Conservation (phyloP, 2,797 vertebrate genomes). For the Platyrinchus mystaceus region DNA sequence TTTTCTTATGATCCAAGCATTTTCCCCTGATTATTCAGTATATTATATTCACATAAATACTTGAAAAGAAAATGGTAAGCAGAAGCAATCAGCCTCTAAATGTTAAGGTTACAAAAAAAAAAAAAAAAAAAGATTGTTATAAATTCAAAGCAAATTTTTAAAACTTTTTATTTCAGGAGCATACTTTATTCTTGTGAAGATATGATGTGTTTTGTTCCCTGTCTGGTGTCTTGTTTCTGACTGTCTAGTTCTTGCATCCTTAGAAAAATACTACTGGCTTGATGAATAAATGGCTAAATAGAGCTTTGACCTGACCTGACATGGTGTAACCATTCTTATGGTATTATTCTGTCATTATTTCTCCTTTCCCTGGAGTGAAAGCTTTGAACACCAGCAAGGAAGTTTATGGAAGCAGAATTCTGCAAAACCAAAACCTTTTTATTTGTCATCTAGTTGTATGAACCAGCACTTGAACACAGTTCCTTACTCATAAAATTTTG, state of each 20-base stretch:
- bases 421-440: too few relatives aligned
- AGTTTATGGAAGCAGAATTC: too few relatives aligned
- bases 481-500: too few relatives aligned
- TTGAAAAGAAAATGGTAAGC: background rate
- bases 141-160: background rate
- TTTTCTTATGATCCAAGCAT: background rate
- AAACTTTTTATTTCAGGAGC: background rate
- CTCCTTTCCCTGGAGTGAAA: too few relatives aligned
- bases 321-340: background rate
- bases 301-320: background rate
- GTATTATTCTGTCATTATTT: too few relatives aligned
- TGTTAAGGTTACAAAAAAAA: background rate
- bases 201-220: background rate
- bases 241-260: background rate
- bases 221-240: background rate
- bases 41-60: background rate
- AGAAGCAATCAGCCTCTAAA: background rate
- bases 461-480: too few relatives aligned
- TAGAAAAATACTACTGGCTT: background rate
- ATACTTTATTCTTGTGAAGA: background rate
- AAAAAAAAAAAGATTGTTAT: background rate
- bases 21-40: background rate
- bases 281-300: background rate
- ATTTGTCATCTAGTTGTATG: too few relatives aligned
- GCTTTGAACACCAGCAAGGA: too few relatives aligned